These are phyloP conservation scores for Heteropelma amictum DNA, from an alignment of 2,888 invertebrate species.

Conservation along the genomic window DNA sequence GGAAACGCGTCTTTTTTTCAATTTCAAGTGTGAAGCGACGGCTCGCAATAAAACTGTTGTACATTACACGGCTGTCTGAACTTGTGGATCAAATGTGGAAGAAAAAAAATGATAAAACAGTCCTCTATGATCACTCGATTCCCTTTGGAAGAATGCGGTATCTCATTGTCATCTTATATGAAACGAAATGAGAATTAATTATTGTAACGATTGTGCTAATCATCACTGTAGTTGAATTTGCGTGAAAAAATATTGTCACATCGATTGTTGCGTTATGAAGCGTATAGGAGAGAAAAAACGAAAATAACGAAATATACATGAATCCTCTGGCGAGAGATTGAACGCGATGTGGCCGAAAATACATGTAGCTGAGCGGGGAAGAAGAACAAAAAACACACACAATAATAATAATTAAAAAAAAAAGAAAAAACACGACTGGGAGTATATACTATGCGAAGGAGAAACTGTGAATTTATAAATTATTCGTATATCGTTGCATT, in stretches of 20 bases:
- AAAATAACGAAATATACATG: not conserved
- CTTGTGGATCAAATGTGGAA: conserved; percentile 20
- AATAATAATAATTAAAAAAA: too few relatives aligned
- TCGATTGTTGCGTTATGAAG: not conserved
- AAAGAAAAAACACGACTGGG: not conserved
- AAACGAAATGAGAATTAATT: conserved; percentile 27
- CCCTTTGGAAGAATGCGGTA: conserved; percentile 41
- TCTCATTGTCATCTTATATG: conserved; percentile 13
- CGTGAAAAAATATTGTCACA: conserved; percentile 2
- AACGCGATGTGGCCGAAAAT: conserved; percentile 22
- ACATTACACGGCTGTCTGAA: conserved; percentile 49
- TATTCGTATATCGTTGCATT: conserved; percentile 58
- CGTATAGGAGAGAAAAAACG: not conserved
- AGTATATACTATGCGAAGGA: not conserved
- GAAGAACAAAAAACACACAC: too few relatives aligned
- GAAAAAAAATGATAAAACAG: conserved; percentile 20
- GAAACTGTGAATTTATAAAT: conserved; percentile 55
- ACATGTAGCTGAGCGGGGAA: not conserved
- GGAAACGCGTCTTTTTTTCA: too few relatives aligned
- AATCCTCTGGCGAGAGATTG: conserved; percentile 46
- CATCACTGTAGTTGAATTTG: conserved; percentile 4
- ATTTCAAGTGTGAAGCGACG: conserved; percentile 11
- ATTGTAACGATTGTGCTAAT: conserved; percentile 38
- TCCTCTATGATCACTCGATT: conserved; percentile 42
- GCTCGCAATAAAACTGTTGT: conserved; percentile 27